These are phyloP conservation scores for Romanogobio albipinnatus DNA, from an alignment of 2,113 vertebrate species.

Conservation along the genomic window DNA sequence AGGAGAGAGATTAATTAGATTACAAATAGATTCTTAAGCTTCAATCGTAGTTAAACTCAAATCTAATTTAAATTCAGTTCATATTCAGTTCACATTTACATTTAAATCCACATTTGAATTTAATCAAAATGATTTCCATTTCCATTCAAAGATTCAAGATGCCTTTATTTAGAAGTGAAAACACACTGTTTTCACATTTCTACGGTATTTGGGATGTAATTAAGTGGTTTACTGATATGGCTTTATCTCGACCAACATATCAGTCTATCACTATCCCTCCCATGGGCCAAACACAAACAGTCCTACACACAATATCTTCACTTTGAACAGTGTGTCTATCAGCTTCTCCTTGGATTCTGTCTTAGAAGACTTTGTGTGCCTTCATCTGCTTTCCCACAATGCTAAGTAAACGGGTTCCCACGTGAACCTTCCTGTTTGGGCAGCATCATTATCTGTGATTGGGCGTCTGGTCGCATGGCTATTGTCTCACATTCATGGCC, in stretches of 20 bases:
- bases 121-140: background rate
- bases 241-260: background rate
- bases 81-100: background rate
- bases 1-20: background rate
- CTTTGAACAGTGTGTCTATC: constrained; percentile 14
- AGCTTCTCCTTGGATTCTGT: background rate
- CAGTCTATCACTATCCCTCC: background rate
- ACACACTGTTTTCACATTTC: background rate
- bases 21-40: background rate
- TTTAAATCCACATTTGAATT: background rate
- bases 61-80: background rate
- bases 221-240: background rate
- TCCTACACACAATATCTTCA: constrained; percentile 7
- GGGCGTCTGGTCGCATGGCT: constrained; percentile 60
- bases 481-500: constrained; percentile 65
- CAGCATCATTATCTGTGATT: constrained; percentile 64
- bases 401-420: constrained; percentile 66
- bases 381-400: constrained; percentile 53
- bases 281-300: background rate
- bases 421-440: constrained; percentile 61
- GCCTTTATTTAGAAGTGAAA: background rate
- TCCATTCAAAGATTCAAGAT: background rate
- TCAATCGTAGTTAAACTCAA: background rate
- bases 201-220: background rate
- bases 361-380: background rate